A percentile compares a stretch with the other conserved stretches of the same genome.
Evolutionary conservation across 2,888 invertebrate species (phyloP).

Genomic region (Machimus rusticus): DNA sequence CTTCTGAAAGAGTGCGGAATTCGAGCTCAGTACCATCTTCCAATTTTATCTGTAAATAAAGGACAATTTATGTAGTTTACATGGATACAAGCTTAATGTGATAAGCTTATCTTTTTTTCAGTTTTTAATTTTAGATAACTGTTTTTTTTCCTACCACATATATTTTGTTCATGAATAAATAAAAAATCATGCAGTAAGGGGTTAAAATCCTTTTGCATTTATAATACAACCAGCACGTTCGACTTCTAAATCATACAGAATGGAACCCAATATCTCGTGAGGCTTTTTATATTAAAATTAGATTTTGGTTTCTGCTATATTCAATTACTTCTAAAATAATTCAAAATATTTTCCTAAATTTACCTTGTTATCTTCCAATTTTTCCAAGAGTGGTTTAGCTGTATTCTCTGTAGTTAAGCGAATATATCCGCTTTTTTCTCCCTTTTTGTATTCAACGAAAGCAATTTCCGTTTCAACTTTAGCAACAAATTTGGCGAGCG

Average conservation of each 20-base stretch:
- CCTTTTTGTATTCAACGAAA: constrained; percentile 79
- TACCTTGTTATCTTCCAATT: constrained; percentile 71
- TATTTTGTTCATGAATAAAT: too few species aligned
- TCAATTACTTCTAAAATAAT: not conserved
- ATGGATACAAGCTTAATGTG: not conserved
- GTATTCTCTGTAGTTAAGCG: constrained; percentile 74
- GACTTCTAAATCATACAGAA: too few species aligned
- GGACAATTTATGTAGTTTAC: constrained; percentile 5
- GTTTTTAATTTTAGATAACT: too few species aligned
- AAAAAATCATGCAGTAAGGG: too few species aligned
- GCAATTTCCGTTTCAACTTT: constrained; percentile 69
- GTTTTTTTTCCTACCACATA: too few species aligned
- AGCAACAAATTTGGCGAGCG: constrained; percentile 63
- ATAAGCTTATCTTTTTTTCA: too few species aligned
- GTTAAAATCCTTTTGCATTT: too few species aligned
- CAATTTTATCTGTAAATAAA: constrained; percentile 56
- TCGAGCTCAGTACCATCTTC: constrained; percentile 65
- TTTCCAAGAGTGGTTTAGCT: constrained; percentile 71
- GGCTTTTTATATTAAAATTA: too few species aligned
- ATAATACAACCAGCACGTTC: too few species aligned
- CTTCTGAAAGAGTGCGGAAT: constrained; percentile 71
- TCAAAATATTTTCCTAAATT: constrained; percentile 50
- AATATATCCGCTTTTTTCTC: constrained; percentile 76
- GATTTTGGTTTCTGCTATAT: too few species aligned
- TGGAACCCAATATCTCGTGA: too few species aligned